Percentiles rank a stretch among this genome's conserved stretches.
phyloP scores from a whole-genome alignment of 2,113 vertebrate species.

The Recurvirostra avosetta region DNA sequence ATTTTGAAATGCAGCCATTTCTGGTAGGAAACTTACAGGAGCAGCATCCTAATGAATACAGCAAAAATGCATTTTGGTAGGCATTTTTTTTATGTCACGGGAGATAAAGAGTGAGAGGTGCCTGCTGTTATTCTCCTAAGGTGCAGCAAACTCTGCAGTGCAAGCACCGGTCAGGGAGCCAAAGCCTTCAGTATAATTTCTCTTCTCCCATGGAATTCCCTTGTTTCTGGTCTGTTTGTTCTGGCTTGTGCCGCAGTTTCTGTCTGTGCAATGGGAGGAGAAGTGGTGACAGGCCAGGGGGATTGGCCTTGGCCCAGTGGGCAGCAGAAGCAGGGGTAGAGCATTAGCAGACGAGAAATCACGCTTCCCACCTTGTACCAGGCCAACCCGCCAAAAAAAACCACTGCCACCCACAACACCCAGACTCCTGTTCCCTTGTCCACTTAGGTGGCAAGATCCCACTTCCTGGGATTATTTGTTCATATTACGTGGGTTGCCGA shows the following conservation, averaged over 20 bases:
- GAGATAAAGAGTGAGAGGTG: background rate
- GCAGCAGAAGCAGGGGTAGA: background rate
- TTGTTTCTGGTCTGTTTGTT: background rate
- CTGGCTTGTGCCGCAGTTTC: background rate
- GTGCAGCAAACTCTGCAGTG: background rate
- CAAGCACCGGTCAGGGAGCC: rapidly evolving
- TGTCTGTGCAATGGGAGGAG: background rate
- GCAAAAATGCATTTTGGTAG: background rate
- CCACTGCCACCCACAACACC: background rate
- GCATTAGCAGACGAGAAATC: background rate
- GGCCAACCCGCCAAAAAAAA: background rate
- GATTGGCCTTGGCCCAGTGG: background rate
- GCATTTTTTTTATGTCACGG: background rate
- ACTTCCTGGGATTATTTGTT: background rate
- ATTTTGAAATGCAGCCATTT: background rate
- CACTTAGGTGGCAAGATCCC: background rate
- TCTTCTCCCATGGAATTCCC: background rate
- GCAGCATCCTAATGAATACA: background rate
- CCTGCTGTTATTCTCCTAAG: background rate
- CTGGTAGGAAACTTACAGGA: background rate
- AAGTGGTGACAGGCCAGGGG: background rate
- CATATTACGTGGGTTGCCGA: rapidly evolving
- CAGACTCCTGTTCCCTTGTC: background rate
- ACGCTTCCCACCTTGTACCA: background rate
- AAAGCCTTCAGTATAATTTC: background rate